Evolutionary conservation across 1,140 invertebrate genomes (phyloP), one percentile per base, ranked within the genome.

Genomic region (Bombus terrestris): DNA sequence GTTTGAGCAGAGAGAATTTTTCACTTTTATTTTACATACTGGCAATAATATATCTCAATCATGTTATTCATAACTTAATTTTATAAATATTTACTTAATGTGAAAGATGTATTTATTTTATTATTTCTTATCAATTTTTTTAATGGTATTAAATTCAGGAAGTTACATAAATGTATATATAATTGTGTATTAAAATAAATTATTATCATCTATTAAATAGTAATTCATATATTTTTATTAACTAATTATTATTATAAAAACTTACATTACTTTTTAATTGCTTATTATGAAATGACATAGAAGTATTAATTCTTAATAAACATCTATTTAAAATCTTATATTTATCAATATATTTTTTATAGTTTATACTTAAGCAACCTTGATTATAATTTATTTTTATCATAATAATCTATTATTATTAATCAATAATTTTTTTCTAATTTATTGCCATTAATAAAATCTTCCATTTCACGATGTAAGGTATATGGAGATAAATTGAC

Each of bases 381-480:
- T 25, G 10, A 32, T 78, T 39, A 41, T 62, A n/a, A 32, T 62
- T 77, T 39, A 37, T 15, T 59, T 59, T 10, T n/a, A 39, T 39
- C 32, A 68, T 35, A 68, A 32, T 68, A 68, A 69, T 69, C 41
- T 71, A 39, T 39, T 41, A 71, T 53, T 37, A 35, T 37, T 25
- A 53, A 75, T 37, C 37, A 76, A 41, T 64, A 47, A 9, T 39
- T 35, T 39, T 1, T 73, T n/a, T 83, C 72, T 22, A 35, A 59
- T 9, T 73, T 85, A n/a, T 64, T 32, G 28, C 62, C 57, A 25
- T 71, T 53, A 9, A 80, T 80, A 69, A 83, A 41, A 66, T 78
- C 37, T 85, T 86, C 43, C n/a, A 91, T 78, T 81, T 91, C 82
- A n/a, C 84, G 66, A 25, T 74, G 28, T 47, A 91, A 81, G 2